These are phyloP conservation scores for Baronia brevicornis DNA, from an alignment of 2,888 invertebrate genomes.

Conservation along the genomic window DNA sequence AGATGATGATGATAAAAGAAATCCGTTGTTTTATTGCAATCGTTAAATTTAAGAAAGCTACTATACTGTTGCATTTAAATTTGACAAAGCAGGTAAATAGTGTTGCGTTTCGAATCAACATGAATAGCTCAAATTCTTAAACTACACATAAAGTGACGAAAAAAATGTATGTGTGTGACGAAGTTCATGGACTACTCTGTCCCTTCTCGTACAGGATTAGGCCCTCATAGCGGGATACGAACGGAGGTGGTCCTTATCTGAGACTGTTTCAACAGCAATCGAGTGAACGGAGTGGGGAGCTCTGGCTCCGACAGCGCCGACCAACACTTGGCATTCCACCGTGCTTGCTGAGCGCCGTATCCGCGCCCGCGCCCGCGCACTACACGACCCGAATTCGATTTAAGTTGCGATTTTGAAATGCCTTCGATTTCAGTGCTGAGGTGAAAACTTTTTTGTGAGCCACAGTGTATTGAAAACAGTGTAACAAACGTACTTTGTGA, in stretches of 20 bases:
- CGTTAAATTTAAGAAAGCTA: too few species aligned
- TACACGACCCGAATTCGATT: constrained; percentile 33
- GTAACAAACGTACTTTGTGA: constrained; percentile 14
- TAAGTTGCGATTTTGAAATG: constrained; percentile 46
- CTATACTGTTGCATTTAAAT: too few species aligned
- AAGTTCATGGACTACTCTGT: constrained; percentile 52
- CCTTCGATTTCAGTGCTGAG: constrained; percentile 55
- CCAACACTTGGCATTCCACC: constrained; percentile 48
- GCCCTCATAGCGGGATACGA: constrained; percentile 50
- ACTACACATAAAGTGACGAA: constrained; percentile 22
- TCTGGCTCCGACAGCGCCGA: constrained; percentile 19
- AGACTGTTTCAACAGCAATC: constrained; percentile 45
- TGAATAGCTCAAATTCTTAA: constrained; percentile 6
- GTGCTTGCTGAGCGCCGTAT: constrained; percentile 47
- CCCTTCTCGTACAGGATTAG: constrained; percentile 47
- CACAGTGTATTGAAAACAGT: constrained; percentile 23
- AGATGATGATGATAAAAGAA: too few species aligned
- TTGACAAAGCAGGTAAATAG: too few species aligned
- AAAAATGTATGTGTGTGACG: constrained; percentile 45
- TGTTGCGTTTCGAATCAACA: too few species aligned
- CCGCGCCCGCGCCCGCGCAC: constrained; percentile 48
- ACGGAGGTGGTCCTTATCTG: constrained; percentile 61
- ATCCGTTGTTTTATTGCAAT: too few species aligned
- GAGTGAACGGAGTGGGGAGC: constrained; percentile 48
- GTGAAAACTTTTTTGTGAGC: constrained; percentile 44